Conservation (phyloP, 2,888 invertebrate genomes). For the Leptinotarsa peninsularis region DNA sequence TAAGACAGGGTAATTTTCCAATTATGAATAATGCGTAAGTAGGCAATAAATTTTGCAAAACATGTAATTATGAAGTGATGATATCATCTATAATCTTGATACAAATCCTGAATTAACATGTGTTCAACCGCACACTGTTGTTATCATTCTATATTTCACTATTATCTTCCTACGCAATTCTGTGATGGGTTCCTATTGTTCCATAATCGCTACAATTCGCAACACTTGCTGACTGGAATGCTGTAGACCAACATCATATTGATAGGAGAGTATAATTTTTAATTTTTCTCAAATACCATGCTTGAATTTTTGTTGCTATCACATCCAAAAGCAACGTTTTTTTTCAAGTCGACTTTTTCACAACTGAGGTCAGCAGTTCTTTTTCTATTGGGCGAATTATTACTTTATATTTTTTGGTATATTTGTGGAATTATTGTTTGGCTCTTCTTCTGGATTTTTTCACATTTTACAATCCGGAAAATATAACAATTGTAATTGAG, state of each 20-base stretch:
- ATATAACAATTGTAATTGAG: too few relatives aligned
- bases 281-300: too few relatives aligned
- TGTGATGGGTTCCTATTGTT: neutral
- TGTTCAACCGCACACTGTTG: conserved; percentile 5
- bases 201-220: neutral
- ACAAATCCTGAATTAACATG: conserved; percentile 13
- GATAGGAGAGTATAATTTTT: too few relatives aligned
- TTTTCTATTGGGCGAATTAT: too few relatives aligned
- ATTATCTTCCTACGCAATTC: neutral
- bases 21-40: conserved; percentile 40
- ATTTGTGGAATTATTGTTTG: too few relatives aligned
- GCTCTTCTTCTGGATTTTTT: too few relatives aligned
- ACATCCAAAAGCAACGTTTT: too few relatives aligned
- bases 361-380: too few relatives aligned
- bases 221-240: neutral
- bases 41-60: conserved; percentile 32
- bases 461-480: too few relatives aligned
- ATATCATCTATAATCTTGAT: conserved; percentile 35
- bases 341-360: too few relatives aligned
- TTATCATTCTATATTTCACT: conserved; percentile 6
- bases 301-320: too few relatives aligned
- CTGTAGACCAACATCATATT: neutral
- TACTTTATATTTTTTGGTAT: too few relatives aligned
- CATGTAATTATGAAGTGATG: conserved; percentile 33
- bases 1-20: conserved; percentile 41